phyloP scores from a whole-genome alignment of 2,888 invertebrate genomes.

The Drosophila antonietae region DNA sequence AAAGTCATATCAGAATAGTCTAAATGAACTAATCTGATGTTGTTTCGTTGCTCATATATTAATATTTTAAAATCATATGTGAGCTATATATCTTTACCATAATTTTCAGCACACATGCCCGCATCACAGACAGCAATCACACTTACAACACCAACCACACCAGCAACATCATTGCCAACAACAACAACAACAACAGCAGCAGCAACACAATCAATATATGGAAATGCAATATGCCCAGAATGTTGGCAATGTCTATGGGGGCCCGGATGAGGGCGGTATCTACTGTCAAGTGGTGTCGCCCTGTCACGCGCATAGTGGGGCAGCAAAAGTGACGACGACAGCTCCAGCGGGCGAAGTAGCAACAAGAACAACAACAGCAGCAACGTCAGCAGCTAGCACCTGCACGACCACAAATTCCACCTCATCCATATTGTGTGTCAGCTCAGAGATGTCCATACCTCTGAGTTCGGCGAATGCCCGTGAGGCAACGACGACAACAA shows the following conservation, averaged over 20 bases:
- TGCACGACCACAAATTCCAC: slow-evolving; percentile 42
- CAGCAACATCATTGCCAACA: slow-evolving; percentile 1
- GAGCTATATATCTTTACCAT: neutral
- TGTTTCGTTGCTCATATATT: neutral
- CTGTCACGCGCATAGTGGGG: slow-evolving; percentile 25
- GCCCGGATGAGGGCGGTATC: slow-evolving; percentile 52
- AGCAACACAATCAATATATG: slow-evolving; percentile 40
- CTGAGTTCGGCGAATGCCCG: slow-evolving; percentile 74
- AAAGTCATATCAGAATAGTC: neutral
- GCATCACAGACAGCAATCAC: neutral
- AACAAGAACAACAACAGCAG: neutral
- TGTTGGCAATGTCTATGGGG: slow-evolving; percentile 39
- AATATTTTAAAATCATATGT: neutral
- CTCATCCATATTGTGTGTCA: slow-evolving; percentile 81
- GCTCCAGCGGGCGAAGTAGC: neutral
- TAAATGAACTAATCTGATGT: neutral
- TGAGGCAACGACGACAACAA: slow-evolving; percentile 82
- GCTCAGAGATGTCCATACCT: slow-evolving; percentile 84
- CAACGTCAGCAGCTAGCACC: neutral
- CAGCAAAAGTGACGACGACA: neutral
- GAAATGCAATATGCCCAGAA: slow-evolving; percentile 62
- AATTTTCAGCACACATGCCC: neutral
- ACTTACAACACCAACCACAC: neutral
- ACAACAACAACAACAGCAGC: neutral
- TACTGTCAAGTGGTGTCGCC: slow-evolving; percentile 60